Conservation (phyloP, 2,797 vertebrate genomes). For the Cygnus olor region DNA sequence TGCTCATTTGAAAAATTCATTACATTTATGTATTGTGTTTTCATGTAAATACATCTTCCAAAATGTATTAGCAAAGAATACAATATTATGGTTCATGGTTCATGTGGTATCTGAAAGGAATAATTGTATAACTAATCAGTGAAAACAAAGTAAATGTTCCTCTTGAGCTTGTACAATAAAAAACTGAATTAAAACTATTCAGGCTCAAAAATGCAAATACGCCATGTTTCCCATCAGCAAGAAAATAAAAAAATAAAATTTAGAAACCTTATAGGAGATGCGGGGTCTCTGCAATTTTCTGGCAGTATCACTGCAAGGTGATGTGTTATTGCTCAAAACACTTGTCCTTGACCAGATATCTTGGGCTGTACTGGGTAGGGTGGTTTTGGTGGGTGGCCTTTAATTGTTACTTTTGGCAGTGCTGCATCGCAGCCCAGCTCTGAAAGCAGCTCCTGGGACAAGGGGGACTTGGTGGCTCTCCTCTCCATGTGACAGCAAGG, state of each 20-base stretch:
- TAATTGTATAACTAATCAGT: slow-evolving; percentile 84
- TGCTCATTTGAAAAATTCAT: slow-evolving; percentile 81
- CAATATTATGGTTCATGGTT: slow-evolving; percentile 84
- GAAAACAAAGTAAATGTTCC: slow-evolving; percentile 85
- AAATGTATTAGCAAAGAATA: slow-evolving; percentile 81
- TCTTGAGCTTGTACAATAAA: slow-evolving; percentile 80
- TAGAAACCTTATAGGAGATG: slow-evolving; percentile 34
- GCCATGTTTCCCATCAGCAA: slow-evolving; percentile 68
- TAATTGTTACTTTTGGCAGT: neutral
- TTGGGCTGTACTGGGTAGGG: neutral
- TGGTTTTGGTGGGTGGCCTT: neutral
- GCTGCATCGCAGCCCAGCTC: neutral
- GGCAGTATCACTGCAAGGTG: slow-evolving; percentile 12
- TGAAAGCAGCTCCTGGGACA: fast-evolving
- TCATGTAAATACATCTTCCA: slow-evolving; percentile 81
- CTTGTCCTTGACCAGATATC: neutral
- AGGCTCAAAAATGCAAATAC: slow-evolving; percentile 85
- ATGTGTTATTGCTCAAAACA: neutral
- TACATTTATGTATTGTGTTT: slow-evolving; percentile 82
- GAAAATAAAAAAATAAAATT: slow-evolving; percentile 74
- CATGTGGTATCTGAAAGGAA: slow-evolving; percentile 81
- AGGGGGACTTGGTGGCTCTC: neutral
- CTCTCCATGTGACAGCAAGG: neutral
- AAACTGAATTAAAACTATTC: slow-evolving; percentile 82
- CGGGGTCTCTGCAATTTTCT: neutral